Evolutionary conservation across 2,888 invertebrate genomes (phyloP), one percentile per base, ranked within the genome.

Genomic region (Pediacus dermestoides): DNA sequence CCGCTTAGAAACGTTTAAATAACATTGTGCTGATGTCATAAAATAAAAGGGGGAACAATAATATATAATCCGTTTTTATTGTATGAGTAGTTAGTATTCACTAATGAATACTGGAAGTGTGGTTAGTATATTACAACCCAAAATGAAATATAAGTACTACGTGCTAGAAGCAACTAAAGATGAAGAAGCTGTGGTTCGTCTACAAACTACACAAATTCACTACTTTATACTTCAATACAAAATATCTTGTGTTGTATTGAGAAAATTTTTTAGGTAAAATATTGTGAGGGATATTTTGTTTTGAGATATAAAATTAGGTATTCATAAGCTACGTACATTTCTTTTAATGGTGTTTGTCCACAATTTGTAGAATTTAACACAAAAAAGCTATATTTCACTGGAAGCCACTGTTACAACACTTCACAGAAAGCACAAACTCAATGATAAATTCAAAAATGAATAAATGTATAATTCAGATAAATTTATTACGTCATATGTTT

Each of bases 61-160:
- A n/a, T 18, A 7, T 42, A 42, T 41, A 61, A 66, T 64, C 65
- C 65, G 65, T 66, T 66, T 64, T 64, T 64, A 66, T 64, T 63
- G 64, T 53, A 48, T 10, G 36, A 34, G 30, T 28, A 7, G 6
- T 6, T 7, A 18, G n/a, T 7, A 18, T 18, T 18, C 15, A 9
- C 28, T 38, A 30, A 32, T 40, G 42, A 36, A 27, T 42, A 30
- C 35, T 42, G 25, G n/a, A 18, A 34, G 39, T 43, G 25, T 36
- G 16, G 49, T 55, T 46, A 48, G 46, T 52, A 46, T 40, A 42
- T 45, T 48, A 44, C 48, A 44, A 36, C 16, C 33, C 14, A 41
- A 32, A 35, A 32, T 16, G 14, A 22, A 31, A 23, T 3, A 13
- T 26, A 30, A 25, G 15, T 22, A n/a, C 16, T 10, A 15, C 51